Conservation (phyloP, 2,797 vertebrate species). For the Phoebastria nigripes region DNA sequence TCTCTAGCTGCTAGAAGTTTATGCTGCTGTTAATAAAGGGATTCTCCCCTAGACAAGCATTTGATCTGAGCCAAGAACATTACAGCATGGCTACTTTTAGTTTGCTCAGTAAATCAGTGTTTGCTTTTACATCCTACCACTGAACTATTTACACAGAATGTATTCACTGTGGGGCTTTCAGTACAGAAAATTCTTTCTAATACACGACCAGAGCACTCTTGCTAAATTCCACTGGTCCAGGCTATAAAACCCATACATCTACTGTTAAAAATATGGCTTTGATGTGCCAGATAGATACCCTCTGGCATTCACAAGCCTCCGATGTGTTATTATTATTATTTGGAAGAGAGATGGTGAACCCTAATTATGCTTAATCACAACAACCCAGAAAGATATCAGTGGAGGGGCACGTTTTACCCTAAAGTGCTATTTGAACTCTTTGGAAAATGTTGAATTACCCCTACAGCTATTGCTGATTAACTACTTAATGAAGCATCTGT, state of each 20-base stretch:
- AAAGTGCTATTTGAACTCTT: slow-evolving; percentile 30
- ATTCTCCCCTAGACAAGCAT: not conserved
- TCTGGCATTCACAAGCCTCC: not conserved
- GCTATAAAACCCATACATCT: not conserved
- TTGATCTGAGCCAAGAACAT: slow-evolving; percentile 15
- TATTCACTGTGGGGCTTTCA: not conserved
- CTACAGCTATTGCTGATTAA: slow-evolving; percentile 17
- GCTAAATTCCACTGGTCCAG: not conserved
- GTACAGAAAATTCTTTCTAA: not conserved
- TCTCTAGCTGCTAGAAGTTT: not conserved
- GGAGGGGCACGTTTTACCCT: not conserved
- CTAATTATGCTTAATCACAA: slow-evolving; percentile 7
- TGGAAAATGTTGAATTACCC: slow-evolving; percentile 36
- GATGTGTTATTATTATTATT: not conserved
- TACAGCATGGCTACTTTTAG: not conserved
- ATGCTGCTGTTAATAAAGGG: slow-evolving; percentile 3
- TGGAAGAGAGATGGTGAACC: not conserved
- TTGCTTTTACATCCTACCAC: slow-evolving; percentile 32
- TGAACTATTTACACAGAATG: not conserved
- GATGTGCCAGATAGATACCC: not conserved
- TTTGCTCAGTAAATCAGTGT: slow-evolving; percentile 36
- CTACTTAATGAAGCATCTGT: slow-evolving; percentile 29
- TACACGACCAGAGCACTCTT: not conserved
- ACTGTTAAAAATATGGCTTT: not conserved
- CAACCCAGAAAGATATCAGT: not conserved